These are phyloP conservation scores for Cardiocondyla obscurior DNA, from an alignment of 1,140 invertebrate species.

Conservation along the genomic window DNA sequence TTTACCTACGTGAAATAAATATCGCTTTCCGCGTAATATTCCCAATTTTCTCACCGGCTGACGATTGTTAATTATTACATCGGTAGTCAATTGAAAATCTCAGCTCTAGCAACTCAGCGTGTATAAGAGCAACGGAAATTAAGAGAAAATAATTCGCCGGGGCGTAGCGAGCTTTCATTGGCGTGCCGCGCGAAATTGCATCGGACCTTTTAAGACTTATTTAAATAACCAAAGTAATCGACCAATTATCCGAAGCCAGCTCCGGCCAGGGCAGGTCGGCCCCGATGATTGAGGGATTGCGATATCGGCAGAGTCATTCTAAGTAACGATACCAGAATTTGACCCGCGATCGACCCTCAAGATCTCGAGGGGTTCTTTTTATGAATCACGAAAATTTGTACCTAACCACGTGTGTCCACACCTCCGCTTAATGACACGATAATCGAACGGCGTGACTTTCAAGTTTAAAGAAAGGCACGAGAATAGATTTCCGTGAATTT, in stretches of 20 bases:
- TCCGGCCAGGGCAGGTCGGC: conserved; percentile 1
- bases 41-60: no score
- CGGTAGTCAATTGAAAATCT: conserved; percentile 21
- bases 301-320: conserved; percentile 59
- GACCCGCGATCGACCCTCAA: conserved; percentile 42
- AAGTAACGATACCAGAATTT: conserved; percentile 61
- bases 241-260: conserved; percentile 68
- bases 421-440: conserved; percentile 2
- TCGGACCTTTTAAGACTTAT: conserved; percentile 39
- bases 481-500: conserved; percentile 4
- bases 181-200: conserved; percentile 30
- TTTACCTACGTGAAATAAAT: neutral
- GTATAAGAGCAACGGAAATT: conserved; percentile 32
- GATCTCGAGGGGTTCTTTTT: neutral
- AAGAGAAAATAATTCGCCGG: conserved; percentile 32
- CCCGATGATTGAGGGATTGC: conserved; percentile 57
- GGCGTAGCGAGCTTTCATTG: conserved; percentile 20
- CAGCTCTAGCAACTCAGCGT: no score
- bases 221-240: conserved; percentile 74
- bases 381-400: conserved; percentile 40
- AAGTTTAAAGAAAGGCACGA: conserved; percentile 3
- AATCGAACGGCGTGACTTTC: conserved; percentile 61
- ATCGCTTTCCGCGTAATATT: neutral
- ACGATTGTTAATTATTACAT: neutral
- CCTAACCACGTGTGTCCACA: conserved; percentile 33